These are phyloP conservation scores for Clistopyga incitator DNA, from an alignment of 2,888 invertebrate species.

Conservation along the genomic window DNA sequence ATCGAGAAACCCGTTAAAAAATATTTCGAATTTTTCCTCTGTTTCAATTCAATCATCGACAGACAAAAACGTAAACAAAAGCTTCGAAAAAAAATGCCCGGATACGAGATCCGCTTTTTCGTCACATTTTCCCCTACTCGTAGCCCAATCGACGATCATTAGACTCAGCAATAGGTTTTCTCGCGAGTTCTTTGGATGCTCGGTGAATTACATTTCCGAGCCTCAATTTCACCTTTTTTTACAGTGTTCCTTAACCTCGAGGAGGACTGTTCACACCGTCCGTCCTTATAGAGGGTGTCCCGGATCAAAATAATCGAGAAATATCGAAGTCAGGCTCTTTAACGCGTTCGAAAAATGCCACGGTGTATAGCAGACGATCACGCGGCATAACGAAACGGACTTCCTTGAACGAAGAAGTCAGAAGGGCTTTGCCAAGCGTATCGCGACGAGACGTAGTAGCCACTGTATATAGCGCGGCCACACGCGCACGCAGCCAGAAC, in stretches of 20 bases:
- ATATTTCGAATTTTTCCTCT: too few species aligned
- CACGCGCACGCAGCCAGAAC: slow-evolving; percentile 75
- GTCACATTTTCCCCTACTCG: neutral
- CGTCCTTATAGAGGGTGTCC: slow-evolving; percentile 27
- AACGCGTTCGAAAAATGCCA: slow-evolving; percentile 26
- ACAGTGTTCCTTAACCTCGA: slow-evolving; percentile 12
- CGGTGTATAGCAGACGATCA: slow-evolving; percentile 31
- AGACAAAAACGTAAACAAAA: neutral
- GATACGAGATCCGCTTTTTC: neutral
- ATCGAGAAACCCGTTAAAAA: too few species aligned
- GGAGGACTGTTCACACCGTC: slow-evolving; percentile 34
- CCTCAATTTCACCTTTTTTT: slow-evolving; percentile 11
- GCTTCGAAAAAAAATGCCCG: neutral
- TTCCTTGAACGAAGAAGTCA: slow-evolving; percentile 50
- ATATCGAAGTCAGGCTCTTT: neutral
- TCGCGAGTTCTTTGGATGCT: neutral
- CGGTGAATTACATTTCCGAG: slow-evolving; percentile 1
- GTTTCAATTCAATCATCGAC: neutral
- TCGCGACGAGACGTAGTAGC: slow-evolving; percentile 43
- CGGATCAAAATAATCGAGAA: neutral
- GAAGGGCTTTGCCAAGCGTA: slow-evolving; percentile 52
- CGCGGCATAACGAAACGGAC: slow-evolving; percentile 54
- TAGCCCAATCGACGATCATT: neutral
- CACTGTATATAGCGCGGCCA: slow-evolving; percentile 2
- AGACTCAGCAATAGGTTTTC: slow-evolving; percentile 1